Evolutionary conservation across 1,140 invertebrate genomes (phyloP), one percentile per base, ranked within the genome.

Genomic region (Sarcophaga peregrina): DNA sequence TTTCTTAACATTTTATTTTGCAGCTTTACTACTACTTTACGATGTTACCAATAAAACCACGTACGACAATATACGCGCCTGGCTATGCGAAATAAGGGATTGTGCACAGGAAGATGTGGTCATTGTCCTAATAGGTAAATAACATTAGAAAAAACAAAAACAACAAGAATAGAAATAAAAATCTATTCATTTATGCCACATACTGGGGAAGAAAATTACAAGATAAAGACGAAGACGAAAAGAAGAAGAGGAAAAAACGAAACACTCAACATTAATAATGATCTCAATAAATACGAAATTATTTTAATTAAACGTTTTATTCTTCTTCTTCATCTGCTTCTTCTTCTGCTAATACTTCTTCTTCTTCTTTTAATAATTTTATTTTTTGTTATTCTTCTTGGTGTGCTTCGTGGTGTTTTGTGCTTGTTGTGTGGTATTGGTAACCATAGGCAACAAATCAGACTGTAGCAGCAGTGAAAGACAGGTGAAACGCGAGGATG

Each of bases 1-100:
- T 37, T 37, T 37, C 25, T 37, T 37, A 37, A 37, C 25, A 37
- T 37, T 4, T 4, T 37, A 76, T 50, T 62, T 82, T 82, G n/a
- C 91, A 96, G 95, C 95, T 10, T 91, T 98, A 81, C 93, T 98
- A 58, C 92, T 98, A 82, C 93, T 98, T 0, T 98, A 98, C 91
- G 97, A 98, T 90, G 96, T 98, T 81, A 98, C 96, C 62, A 97
- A 96, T 88, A 95, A 96, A 91, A 94, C 93, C 48, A 97, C 96
- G 87, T 97, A 96, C 89, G 95, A 96, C 91, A 96, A 97, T 88
- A 96, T 97, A 85, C 93, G 96, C 86, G 95, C 95, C 45, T 98
- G 96, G 97, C 92, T 97, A 17, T 94, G 95, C 48, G 96, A 97
- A 91, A 95, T 97, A 85, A 92, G 94, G 84, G 95, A 96, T 88